These are phyloP conservation scores for Argentina silus DNA, from an alignment of 2,797 vertebrate genomes.

Conservation along the genomic window DNA sequence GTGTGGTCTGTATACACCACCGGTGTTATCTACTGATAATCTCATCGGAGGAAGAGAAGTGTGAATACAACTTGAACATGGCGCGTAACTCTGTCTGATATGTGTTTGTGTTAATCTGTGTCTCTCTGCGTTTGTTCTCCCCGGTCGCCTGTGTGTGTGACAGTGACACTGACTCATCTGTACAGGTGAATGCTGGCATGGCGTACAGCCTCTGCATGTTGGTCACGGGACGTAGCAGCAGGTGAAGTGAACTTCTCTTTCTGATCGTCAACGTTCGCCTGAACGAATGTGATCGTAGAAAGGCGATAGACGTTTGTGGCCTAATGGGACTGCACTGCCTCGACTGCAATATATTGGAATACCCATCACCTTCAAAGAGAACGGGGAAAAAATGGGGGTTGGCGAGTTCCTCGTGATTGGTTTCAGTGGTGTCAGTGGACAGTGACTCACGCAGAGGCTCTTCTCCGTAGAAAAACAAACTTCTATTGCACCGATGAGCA, in stretches of 20 bases:
- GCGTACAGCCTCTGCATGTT: not conserved
- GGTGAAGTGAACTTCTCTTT: not conserved
- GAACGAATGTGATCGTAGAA: too few species aligned
- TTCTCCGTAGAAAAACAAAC: too few species aligned
- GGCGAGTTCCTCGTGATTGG: too few species aligned
- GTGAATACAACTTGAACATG: constrained; percentile 5
- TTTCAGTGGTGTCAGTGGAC: too few species aligned
- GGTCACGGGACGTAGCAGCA: not conserved
- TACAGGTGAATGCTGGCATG: not conserved
- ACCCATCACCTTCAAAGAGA: too few species aligned
- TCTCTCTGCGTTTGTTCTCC: not conserved
- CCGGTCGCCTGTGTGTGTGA: not conserved
- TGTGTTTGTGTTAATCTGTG: not conserved
- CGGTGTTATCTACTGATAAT: not conserved
- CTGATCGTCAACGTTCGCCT: not conserved
- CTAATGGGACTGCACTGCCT: too few species aligned
- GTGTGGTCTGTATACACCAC: constrained; percentile 1
- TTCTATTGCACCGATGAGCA: not conserved
- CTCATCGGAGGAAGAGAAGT: not conserved
- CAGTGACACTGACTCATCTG: not conserved
- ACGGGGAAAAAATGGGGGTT: too few species aligned
- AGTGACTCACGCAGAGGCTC: too few species aligned
- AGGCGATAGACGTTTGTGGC: too few species aligned
- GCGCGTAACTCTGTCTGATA: not conserved
- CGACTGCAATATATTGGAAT: too few species aligned